Evolutionary conservation across 1,140 invertebrate genomes (phyloP).

Genomic region (Carcinoscorpius rotundicauda): DNA sequence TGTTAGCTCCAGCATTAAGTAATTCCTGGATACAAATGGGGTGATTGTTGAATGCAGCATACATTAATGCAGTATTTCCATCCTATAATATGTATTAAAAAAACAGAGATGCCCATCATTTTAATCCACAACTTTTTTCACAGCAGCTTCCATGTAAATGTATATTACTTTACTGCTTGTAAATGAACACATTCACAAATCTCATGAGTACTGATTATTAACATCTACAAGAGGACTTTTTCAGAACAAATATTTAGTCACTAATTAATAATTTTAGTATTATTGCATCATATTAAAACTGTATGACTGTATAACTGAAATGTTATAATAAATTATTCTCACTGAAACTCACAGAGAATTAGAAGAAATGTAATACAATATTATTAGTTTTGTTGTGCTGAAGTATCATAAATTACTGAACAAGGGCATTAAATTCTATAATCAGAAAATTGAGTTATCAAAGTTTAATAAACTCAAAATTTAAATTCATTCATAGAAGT

Average conservation of each 20-base stretch:
- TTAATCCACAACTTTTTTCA: background rate
- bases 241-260: constrained; percentile 9
- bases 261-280: background rate
- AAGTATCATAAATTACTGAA: too few relatives aligned
- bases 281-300: too few relatives aligned
- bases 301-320: too few relatives aligned
- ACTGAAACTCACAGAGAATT: too few relatives aligned
- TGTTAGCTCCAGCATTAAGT: constrained; percentile 57
- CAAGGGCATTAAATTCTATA: too few relatives aligned
- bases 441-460: too few relatives aligned
- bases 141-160: background rate
- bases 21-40: constrained; percentile 71
- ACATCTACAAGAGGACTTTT: constrained; percentile 9
- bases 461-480: too few relatives aligned
- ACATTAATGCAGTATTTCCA: constrained; percentile 77
- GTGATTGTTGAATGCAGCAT: constrained; percentile 73
- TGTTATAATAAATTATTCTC: too few relatives aligned
- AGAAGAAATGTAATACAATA: too few relatives aligned
- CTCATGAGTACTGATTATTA: constrained; percentile 6
- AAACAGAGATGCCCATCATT: background rate
- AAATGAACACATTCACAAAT: background rate
- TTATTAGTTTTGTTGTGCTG: too few relatives aligned
- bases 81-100: constrained; percentile 40
- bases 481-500: too few relatives aligned
- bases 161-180: background rate